phyloP scores from a whole-genome alignment of 1,140 invertebrate genomes.

The Tribolium madens region DNA sequence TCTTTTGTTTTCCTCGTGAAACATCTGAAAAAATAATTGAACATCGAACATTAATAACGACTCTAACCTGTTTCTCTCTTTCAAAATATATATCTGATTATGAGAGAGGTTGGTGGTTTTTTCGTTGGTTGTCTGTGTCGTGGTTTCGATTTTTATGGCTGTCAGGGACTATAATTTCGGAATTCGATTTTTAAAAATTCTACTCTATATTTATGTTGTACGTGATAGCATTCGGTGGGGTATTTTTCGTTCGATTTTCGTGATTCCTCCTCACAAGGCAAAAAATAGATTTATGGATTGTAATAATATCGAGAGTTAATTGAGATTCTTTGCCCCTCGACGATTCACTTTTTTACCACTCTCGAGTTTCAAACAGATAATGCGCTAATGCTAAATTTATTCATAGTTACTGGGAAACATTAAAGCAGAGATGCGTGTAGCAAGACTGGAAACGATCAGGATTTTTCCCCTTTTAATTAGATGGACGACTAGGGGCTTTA shows the following conservation, averaged over 20 bases:
- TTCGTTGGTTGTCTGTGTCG: conserved; percentile 49
- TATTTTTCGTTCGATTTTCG: conserved; percentile 39
- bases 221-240: conserved; percentile 49
- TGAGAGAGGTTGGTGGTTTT: conserved; percentile 43
- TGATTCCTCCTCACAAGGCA: conserved; percentile 5
- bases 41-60: conserved; percentile 54
- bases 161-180: conserved; percentile 56
- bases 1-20: conserved; percentile 56
- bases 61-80: conserved; percentile 47
- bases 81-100: conserved; percentile 50
- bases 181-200: conserved; percentile 58
- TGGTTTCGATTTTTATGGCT: conserved; percentile 56
- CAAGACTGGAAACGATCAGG: conserved; percentile 20
- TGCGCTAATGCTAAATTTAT: conserved; percentile 34
- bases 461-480: conserved; percentile 35
- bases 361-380: neutral
- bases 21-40: conserved; percentile 59
- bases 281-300: conserved; percentile 36
- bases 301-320: conserved; percentile 31
- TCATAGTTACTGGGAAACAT: conserved; percentile 38
- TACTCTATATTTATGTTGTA: conserved; percentile 56
- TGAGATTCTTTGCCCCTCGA: neutral
- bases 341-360: neutral
- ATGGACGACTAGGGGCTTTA: conserved; percentile 1
- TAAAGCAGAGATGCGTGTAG: conserved; percentile 25